Evolutionary conservation across 2,797 vertebrate species (phyloP).

Genomic region (Heterohyrax brucei): DNA sequence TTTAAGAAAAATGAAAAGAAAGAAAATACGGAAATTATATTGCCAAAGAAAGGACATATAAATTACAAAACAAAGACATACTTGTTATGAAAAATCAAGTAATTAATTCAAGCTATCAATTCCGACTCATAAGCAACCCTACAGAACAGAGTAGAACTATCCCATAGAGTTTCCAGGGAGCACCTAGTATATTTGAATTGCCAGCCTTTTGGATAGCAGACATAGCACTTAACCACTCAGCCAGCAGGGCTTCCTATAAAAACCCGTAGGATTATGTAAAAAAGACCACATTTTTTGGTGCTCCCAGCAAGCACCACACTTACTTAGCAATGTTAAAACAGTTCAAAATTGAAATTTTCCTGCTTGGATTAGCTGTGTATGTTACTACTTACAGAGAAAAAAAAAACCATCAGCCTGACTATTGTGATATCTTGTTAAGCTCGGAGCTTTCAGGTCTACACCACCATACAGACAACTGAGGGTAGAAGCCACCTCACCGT

Average conservation of each 20-base stretch:
- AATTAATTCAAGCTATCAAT: constrained; percentile 1
- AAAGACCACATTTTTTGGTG: background rate
- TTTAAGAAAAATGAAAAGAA: background rate
- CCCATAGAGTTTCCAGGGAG: too few species aligned
- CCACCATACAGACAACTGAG: background rate
- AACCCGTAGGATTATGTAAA: background rate
- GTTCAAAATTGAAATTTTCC: background rate
- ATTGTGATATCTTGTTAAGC: background rate
- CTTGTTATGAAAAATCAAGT: constrained; percentile 26
- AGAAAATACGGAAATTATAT: background rate
- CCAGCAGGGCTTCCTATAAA: too few species aligned
- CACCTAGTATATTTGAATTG: too few species aligned
- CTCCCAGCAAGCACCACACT: background rate
- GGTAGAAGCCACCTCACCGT: too few species aligned
- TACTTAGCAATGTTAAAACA: background rate
- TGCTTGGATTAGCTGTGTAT: background rate
- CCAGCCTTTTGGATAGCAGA: too few species aligned
- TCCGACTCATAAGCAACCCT: too few species aligned
- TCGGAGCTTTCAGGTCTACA: background rate
- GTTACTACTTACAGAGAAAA: background rate
- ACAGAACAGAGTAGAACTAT: too few species aligned
- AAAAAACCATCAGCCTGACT: background rate
- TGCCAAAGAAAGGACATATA: background rate
- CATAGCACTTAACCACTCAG: too few species aligned
- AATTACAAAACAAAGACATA: constrained; percentile 26